phyloP scores from a whole-genome alignment of 92 coral and sea anemone species.

The Parazoanthus swiftii region DNA sequence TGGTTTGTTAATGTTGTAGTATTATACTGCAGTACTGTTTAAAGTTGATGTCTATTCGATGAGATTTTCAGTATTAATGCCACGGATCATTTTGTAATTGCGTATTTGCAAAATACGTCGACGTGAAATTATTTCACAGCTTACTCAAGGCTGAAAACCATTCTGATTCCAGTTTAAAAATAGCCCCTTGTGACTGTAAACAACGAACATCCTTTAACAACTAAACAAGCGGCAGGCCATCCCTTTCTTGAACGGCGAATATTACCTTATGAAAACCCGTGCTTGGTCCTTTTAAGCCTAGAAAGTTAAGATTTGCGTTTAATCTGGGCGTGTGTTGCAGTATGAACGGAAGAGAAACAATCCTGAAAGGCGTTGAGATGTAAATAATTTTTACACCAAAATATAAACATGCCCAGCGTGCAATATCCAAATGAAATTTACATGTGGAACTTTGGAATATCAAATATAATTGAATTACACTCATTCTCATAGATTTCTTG shows the following conservation, averaged over 20 bases:
- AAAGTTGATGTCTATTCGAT: not conserved
- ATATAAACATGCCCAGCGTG: not conserved
- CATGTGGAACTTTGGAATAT: not conserved
- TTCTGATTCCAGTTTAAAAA: not conserved
- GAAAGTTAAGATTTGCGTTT: not conserved
- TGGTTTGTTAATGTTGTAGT: not conserved
- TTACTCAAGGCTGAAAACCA: not conserved
- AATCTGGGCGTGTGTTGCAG: not conserved
- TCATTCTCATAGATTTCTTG: not conserved
- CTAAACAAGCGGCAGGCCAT: not conserved
- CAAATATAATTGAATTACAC: not conserved
- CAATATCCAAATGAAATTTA: not conserved
- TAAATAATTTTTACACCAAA: slow-evolving; percentile 2
- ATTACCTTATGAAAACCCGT: not conserved
- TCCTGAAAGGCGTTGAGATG: not conserved
- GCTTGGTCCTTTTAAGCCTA: no score
- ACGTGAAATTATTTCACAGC: not conserved
- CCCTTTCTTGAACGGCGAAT: not conserved
- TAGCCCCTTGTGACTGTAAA: not conserved
- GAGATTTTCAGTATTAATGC: not conserved
- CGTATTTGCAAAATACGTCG: not conserved
- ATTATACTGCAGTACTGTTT: no score
- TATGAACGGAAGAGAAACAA: not conserved
- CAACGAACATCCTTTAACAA: not conserved
- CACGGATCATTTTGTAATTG: not conserved